Evolutionary conservation across 2,113 vertebrate species (phyloP).

Genomic region (Accipiter cooperii): DNA sequence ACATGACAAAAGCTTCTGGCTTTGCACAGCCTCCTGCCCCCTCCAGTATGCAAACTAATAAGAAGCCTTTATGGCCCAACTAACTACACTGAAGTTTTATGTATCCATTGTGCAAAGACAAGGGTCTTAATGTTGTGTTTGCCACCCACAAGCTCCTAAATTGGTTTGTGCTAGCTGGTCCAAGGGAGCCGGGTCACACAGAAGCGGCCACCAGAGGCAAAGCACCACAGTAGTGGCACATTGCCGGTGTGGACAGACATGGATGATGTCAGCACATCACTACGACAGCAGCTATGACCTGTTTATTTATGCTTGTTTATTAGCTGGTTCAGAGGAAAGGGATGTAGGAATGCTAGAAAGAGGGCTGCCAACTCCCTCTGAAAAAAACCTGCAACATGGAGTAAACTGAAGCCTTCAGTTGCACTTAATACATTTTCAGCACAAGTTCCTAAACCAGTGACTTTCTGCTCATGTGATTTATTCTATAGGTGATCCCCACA

Average conservation of each 20-base stretch:
- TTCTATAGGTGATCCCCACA: not conserved
- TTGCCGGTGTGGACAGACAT: rapidly evolving
- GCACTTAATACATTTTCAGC: not conserved
- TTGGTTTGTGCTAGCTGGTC: not conserved
- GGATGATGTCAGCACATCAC: not conserved
- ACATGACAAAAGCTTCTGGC: not conserved
- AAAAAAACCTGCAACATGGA: not conserved
- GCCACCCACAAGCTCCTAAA: not conserved
- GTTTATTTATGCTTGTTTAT: not conserved
- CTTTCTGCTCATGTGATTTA: not conserved
- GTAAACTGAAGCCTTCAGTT: not conserved
- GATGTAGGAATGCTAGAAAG: not conserved
- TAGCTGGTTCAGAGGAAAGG: not conserved
- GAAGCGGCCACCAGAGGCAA: not conserved
- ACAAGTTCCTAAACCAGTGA: not conserved
- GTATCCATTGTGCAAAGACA: not conserved
- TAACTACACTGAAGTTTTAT: not conserved
- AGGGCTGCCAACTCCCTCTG: not conserved
- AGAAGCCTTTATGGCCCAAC: not conserved
- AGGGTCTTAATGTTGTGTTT: not conserved
- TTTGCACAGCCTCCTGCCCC: not conserved
- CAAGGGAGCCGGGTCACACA: not conserved
- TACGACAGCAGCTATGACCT: not conserved
- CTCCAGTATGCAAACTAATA: not conserved
- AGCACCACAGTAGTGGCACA: not conserved